These are phyloP conservation scores for Pyrgus malvae DNA, from an alignment of 2,888 invertebrate genomes.

Conservation along the genomic window DNA sequence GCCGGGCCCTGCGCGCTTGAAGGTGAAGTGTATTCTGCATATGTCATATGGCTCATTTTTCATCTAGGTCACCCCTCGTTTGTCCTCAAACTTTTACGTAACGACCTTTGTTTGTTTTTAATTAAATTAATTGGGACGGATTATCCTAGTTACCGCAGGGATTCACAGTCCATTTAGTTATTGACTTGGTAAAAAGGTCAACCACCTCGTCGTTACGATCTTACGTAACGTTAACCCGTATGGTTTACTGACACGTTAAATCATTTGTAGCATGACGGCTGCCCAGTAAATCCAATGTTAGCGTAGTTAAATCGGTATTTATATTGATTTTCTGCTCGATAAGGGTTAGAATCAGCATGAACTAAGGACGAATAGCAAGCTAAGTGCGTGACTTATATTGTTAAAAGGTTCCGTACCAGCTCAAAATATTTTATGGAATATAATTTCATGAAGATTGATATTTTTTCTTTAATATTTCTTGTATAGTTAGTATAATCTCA, in stretches of 20 bases:
- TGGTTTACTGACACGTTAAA: background rate
- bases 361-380: no score
- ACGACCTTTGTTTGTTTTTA: slow-evolving; percentile 70
- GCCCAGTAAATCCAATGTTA: background rate
- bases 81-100: slow-evolving; percentile 30
- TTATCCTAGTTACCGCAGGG: slow-evolving; percentile 65
- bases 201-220: background rate
- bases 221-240: background rate
- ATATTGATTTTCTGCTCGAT: no score
- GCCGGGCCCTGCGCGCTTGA: no score
- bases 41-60: slow-evolving; percentile 9
- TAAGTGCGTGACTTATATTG: no score
- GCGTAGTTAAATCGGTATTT: no score
- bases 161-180: slow-evolving; percentile 60
- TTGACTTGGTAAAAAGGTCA: slow-evolving; percentile 12
- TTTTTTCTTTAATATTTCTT: no score
- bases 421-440: no score
- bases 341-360: no score
- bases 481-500: no score
- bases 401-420: no score
- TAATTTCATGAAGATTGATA: no score
- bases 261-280: background rate
- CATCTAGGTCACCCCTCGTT: slow-evolving; percentile 14
- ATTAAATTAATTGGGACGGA: slow-evolving; percentile 73
- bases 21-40: slow-evolving; percentile 16